Conservation (phyloP, 1,140 invertebrate species). For the Drosophila ananassae region DNA sequence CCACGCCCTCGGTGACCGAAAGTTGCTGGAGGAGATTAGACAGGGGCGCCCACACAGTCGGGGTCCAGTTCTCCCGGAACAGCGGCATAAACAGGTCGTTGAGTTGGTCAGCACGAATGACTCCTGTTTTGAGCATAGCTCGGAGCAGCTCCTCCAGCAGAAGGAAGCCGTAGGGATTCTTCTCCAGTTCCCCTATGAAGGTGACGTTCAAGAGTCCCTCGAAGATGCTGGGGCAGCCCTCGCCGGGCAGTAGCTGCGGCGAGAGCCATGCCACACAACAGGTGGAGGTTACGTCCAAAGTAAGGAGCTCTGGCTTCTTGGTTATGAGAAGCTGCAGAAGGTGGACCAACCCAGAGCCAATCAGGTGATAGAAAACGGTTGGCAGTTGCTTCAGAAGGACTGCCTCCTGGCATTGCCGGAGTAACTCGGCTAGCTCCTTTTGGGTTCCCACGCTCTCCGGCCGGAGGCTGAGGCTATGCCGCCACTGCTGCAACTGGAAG, state of each 20-base stretch:
- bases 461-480: conserved; percentile 54
- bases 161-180: conserved; percentile 18
- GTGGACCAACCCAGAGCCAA: conserved; percentile 60
- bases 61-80: conserved; percentile 70
- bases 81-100: conserved; percentile 68
- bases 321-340: conserved; percentile 67
- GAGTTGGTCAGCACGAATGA: conserved; percentile 53
- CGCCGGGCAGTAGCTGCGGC: conserved; percentile 27
- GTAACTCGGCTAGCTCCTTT: conserved; percentile 15
- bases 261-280: conserved; percentile 48
- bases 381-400: conserved; percentile 46
- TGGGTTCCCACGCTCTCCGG: conserved; percentile 36
- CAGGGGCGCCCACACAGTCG: conserved; percentile 47
- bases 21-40: conserved; percentile 61
- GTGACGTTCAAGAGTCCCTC: conserved; percentile 52
- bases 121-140: conserved; percentile 43
- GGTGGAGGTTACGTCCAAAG: conserved; percentile 10
- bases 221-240: conserved; percentile 39
- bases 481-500: conserved; percentile 66
- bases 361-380: conserved; percentile 59
- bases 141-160: conserved; percentile 53
- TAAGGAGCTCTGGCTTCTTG: conserved; percentile 34
- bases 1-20: conserved; percentile 19
- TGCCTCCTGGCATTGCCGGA: conserved; percentile 24
- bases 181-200: conserved; percentile 55